A percentile compares a stretch with the other conserved stretches of the same genome.
phyloP scores from a whole-genome alignment of 2,888 invertebrate genomes.

The Clunio marinus region DNA sequence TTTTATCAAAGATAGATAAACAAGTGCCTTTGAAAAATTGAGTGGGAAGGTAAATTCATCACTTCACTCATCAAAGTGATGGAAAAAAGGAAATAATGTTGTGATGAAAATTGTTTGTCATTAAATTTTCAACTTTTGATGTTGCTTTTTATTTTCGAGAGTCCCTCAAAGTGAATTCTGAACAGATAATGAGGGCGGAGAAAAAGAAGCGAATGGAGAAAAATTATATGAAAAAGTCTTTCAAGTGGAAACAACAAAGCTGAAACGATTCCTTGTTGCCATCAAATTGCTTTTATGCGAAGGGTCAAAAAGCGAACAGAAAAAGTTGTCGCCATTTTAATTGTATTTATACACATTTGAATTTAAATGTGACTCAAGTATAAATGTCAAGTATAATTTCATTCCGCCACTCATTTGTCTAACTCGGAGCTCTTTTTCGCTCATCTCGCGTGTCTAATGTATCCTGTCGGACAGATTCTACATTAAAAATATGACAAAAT shows the following conservation, averaged over 20 bases:
- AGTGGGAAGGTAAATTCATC: constrained; percentile 20
- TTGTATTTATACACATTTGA: constrained; percentile 34
- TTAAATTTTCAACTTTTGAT: constrained; percentile 36
- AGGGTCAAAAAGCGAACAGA: constrained; percentile 18
- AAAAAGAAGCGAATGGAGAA: constrained; percentile 18
- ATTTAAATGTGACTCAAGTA: constrained; percentile 6
- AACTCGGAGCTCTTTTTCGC: neutral
- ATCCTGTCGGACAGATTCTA: neutral
- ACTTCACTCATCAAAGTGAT: constrained; percentile 28
- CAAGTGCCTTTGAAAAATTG: neutral
- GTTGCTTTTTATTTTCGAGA: constrained; percentile 21
- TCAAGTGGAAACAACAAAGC: constrained; percentile 37
- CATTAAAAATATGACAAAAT: neutral
- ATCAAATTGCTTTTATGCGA: constrained; percentile 39
- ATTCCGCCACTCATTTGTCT: constrained; percentile 10
- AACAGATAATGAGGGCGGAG: constrained; percentile 37
- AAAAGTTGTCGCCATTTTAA: constrained; percentile 36
- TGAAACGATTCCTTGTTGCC: neutral
- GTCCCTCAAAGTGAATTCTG: constrained; percentile 31
- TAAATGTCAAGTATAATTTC: constrained; percentile 5
- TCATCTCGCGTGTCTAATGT: neutral
- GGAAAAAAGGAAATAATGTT: neutral
- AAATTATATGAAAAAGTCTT: constrained; percentile 36
- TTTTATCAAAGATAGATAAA: too few relatives aligned
- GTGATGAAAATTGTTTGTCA: constrained; percentile 34